Evolutionary conservation across 2,888 invertebrate genomes (phyloP).

Genomic region (Platycnemis pennipes): DNA sequence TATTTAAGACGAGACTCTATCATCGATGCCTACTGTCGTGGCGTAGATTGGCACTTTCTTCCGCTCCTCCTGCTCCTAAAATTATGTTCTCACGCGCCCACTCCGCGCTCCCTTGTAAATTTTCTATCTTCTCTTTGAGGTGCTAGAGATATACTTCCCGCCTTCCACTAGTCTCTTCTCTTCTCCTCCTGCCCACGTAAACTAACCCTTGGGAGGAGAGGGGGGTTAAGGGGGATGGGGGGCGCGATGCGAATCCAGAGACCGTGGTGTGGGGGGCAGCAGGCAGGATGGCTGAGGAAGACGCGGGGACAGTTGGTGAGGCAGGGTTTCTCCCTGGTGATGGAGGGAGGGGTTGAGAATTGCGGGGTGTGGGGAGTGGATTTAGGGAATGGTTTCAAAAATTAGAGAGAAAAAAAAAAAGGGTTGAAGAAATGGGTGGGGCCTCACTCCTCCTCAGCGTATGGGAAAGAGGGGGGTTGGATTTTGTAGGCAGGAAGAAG

Average conservation of each 20-base stretch:
- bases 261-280: background rate
- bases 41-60: background rate
- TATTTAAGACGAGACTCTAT: no score
- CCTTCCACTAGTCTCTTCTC: no score
- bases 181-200: background rate
- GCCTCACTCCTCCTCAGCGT: background rate
- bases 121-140: background rate
- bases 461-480: background rate
- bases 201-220: background rate
- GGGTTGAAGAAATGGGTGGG: background rate
- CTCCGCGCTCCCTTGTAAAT: background rate
- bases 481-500: background rate
- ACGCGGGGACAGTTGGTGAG: background rate
- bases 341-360: background rate
- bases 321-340: background rate
- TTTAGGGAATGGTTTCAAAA: background rate
- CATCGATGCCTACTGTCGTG: no score
- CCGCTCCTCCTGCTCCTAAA: background rate
- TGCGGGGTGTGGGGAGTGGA: background rate
- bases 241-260: background rate
- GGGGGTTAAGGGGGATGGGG: background rate
- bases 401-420: conserved; percentile 13
- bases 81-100: background rate
- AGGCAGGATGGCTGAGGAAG: background rate
- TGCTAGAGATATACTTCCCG: background rate